Conservation (phyloP, 2,113 vertebrate species). For the Rhinogobius similis region DNA sequence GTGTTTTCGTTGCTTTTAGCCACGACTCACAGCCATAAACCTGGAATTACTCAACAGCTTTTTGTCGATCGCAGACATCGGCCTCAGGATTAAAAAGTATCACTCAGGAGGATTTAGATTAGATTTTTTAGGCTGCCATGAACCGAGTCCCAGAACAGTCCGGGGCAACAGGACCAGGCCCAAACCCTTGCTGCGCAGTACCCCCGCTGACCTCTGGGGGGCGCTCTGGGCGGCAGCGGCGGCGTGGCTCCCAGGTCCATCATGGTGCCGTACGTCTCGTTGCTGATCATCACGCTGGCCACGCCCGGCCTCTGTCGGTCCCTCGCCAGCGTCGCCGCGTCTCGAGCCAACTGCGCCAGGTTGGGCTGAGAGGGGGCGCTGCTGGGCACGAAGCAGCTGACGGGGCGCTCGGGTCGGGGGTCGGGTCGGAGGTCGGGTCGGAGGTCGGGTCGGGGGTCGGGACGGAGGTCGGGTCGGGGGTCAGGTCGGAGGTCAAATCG, state of each 20-base stretch:
- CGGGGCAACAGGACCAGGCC: too few species aligned
- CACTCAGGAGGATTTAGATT: too few species aligned
- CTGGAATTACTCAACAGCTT: too few species aligned
- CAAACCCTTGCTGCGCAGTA: too few species aligned
- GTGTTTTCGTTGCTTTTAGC: too few species aligned
- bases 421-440: neutral
- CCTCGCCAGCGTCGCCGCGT: slow-evolving; percentile 78
- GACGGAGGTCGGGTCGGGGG: neutral
- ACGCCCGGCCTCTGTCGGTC: slow-evolving; percentile 85
- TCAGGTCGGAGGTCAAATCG: too few species aligned
- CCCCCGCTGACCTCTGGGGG: slow-evolving; percentile 80
- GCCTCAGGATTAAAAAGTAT: too few species aligned
- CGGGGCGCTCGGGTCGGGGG: slow-evolving; percentile 65
- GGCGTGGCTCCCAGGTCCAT: slow-evolving; percentile 80
- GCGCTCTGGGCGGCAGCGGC: slow-evolving; percentile 84
- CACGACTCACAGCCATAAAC: too few species aligned
- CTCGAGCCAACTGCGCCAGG: slow-evolving; percentile 81
- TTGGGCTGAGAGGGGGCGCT: slow-evolving; percentile 75
- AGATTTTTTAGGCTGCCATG: too few species aligned
- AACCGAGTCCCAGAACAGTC: too few species aligned
- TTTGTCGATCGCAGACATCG: too few species aligned
- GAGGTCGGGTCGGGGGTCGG: neutral
- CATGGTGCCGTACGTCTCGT: slow-evolving; percentile 92
- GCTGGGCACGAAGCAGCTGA: slow-evolving; percentile 89
- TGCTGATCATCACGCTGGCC: slow-evolving; percentile 85